Evolutionary conservation across 2,888 invertebrate species (phyloP).

Genomic region (Nemurella pictetii): DNA sequence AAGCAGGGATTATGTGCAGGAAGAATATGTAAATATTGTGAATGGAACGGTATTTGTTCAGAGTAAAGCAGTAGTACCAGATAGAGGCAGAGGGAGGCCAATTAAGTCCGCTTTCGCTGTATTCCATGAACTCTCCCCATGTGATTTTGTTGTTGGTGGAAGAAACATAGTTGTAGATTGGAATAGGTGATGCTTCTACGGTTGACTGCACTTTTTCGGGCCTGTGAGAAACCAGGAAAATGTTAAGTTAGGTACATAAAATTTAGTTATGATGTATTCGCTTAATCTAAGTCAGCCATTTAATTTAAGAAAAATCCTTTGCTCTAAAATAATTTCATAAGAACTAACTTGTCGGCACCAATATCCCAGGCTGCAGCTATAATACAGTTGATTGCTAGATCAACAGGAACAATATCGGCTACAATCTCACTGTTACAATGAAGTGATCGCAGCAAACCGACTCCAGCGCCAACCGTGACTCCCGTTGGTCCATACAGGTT

Average conservation of each 20-base stretch:
- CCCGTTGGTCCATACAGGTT: slow-evolving; percentile 66
- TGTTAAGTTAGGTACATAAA: slow-evolving; percentile 38
- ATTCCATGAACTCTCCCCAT: slow-evolving; percentile 70
- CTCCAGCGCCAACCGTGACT: slow-evolving; percentile 69
- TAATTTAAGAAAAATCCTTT: no score
- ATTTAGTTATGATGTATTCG: no score
- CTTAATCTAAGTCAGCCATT: no score
- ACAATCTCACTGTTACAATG: slow-evolving; percentile 69
- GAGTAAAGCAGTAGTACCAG: slow-evolving; percentile 59
- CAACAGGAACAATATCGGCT: slow-evolving; percentile 77
- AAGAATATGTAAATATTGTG: slow-evolving; percentile 62
- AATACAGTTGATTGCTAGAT: slow-evolving; percentile 57
- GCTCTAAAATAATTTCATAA: no score
- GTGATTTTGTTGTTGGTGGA: slow-evolving; percentile 80
- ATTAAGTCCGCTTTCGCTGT: slow-evolving; percentile 54
- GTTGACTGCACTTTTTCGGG: slow-evolving; percentile 43
- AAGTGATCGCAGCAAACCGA: slow-evolving; percentile 75
- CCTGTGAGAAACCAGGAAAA: slow-evolving; percentile 18
- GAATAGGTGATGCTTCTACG: slow-evolving; percentile 53
- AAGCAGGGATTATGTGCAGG: slow-evolving; percentile 72
- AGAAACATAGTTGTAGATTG: slow-evolving; percentile 86
- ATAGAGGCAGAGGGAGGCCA: slow-evolving; percentile 48
- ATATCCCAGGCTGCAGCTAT: slow-evolving; percentile 54
- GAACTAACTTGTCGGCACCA: slow-evolving; percentile 18
- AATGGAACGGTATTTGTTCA: slow-evolving; percentile 59